Percentiles rank a stretch among this genome's conserved stretches.
Conservation (phyloP, 2,797 vertebrate species). For the Tamandua tetradactyla region DNA sequence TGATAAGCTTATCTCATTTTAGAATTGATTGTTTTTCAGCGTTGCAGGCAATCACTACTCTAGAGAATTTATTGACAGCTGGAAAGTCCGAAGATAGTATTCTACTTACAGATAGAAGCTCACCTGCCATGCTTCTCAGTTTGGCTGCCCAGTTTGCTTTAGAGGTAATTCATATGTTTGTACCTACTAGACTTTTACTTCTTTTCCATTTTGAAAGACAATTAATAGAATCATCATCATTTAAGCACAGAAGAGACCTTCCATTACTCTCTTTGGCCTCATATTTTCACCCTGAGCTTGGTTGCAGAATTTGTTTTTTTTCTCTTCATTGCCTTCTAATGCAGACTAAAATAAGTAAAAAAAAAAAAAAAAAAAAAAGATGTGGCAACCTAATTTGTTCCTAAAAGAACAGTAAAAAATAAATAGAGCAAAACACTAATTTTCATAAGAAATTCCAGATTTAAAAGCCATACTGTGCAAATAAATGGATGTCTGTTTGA, state of each 20-base stretch:
- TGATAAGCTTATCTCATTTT: conserved; percentile 49
- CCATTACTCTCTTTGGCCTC: conserved; percentile 33
- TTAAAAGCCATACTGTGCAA: conserved; percentile 9
- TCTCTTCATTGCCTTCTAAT: conserved; percentile 43
- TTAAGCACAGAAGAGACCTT: background rate
- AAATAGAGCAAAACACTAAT: conserved; percentile 15
- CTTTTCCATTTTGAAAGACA: conserved; percentile 48
- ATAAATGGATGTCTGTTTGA: conserved; percentile 13
- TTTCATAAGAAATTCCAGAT: conserved; percentile 20
- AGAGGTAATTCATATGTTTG: conserved; percentile 86
- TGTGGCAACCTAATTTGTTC: conserved; percentile 38
- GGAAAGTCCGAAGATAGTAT: conserved; percentile 78
- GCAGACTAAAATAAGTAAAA: background rate
- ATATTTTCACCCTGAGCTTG: conserved; percentile 30
- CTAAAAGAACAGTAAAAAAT: conserved; percentile 41
- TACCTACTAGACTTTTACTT: background rate
- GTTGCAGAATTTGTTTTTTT: conserved; percentile 41
- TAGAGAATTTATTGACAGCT: conserved; percentile 84
- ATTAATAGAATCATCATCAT: background rate
- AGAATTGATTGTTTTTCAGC: conserved; percentile 85
- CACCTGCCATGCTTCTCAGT: conserved; percentile 88
- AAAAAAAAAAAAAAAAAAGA: conserved; percentile 21
- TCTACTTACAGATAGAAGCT: conserved; percentile 82
- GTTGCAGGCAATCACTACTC: conserved; percentile 86
- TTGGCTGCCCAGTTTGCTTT: conserved; percentile 94